phyloP scores from a whole-genome alignment of 2,113 vertebrate species.

The Cynoglossus semilaevis region DNA sequence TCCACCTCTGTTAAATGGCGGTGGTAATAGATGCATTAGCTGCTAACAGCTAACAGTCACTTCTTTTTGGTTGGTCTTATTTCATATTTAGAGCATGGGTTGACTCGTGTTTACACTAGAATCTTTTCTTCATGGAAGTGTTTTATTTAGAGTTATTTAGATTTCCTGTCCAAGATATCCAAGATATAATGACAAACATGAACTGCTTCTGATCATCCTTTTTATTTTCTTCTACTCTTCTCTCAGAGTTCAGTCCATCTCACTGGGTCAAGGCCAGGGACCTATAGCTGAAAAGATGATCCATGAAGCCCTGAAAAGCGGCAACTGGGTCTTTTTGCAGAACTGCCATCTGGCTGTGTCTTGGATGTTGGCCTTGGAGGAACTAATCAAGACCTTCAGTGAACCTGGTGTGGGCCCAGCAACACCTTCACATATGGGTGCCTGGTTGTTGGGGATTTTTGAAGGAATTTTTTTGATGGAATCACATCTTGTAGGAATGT shows the following conservation, averaged over 20 bases:
- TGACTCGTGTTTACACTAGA: too few species aligned
- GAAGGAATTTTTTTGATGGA: not conserved
- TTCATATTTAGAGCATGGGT: too few species aligned
- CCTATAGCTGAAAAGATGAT: slow-evolving; percentile 85
- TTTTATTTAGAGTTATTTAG: too few species aligned
- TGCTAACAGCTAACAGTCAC: too few species aligned
- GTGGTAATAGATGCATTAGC: too few species aligned
- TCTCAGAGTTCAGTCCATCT: slow-evolving; percentile 81
- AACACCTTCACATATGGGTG: not conserved
- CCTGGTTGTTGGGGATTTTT: too few species aligned
- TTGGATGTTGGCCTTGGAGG: slow-evolving; percentile 85
- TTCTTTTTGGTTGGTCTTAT: too few species aligned
- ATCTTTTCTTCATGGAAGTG: too few species aligned
- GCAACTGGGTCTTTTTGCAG: slow-evolving; percentile 84
- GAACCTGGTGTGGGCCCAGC: slow-evolving; percentile 71
- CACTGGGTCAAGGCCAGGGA: slow-evolving; percentile 84
- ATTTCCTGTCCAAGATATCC: too few species aligned
- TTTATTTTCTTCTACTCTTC: not conserved
- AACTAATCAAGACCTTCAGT: slow-evolving; percentile 83
- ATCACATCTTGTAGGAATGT: not conserved
- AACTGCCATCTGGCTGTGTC: slow-evolving; percentile 84
- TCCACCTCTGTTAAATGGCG: too few species aligned
- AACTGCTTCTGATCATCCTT: too few species aligned
- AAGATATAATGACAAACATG: too few species aligned
- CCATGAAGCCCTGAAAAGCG: slow-evolving; percentile 72